Base-by-base conservation (phyloP, 2,888 invertebrate species). In the Drosophila melanosoma region DNA sequence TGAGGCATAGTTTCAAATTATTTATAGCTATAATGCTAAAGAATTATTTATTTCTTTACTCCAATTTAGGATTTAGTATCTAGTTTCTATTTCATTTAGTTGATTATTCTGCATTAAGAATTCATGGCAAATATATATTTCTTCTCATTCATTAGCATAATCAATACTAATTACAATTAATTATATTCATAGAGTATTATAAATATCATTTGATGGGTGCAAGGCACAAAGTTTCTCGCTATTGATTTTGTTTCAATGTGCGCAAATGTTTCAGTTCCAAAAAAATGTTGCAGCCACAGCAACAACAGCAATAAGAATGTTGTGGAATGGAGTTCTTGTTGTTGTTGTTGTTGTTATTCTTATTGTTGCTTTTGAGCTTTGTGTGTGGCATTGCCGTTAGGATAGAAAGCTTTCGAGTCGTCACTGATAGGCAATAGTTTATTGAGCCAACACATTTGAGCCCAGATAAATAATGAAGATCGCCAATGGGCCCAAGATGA, bases 311-410 rank as follows among this genome's bases (percentile, higher is more conserved):
- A 17, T 29, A 69, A 69, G 81, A 67, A 73, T 74, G 67, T 63
- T 70, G 53, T 36, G 58, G 54, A 67, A 70, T 52, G 77, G 51
- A 64, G 78, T 69, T 68, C 60, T 40, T 40, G 49, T 62, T 69
- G 51, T 69, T 71, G 20, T 61, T 58, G 49, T 63, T 61, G 33
- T 60, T 61, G 45, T 49, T 58, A 45, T 56, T 67, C 68, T 63
- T 75, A 56, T 49, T 72, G 42, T 59, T 66, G 67, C 33, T 58
- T 32, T 35, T 42, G 51, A 72, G 83, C 78, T 75, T 65, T 69
- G 71, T 79, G 76, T 81, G 70, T 74, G 76, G 74, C 74, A 73
- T 49, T 72, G 77, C 82, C 82, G 82, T 82, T 75, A 81, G 83
- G 66, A 79, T 79, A 76, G 84, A 84, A 85, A 82, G 81, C 83